These are phyloP conservation scores for Sipunculus nudus DNA, from an alignment of 2,888 invertebrate genomes.

Conservation along the genomic window DNA sequence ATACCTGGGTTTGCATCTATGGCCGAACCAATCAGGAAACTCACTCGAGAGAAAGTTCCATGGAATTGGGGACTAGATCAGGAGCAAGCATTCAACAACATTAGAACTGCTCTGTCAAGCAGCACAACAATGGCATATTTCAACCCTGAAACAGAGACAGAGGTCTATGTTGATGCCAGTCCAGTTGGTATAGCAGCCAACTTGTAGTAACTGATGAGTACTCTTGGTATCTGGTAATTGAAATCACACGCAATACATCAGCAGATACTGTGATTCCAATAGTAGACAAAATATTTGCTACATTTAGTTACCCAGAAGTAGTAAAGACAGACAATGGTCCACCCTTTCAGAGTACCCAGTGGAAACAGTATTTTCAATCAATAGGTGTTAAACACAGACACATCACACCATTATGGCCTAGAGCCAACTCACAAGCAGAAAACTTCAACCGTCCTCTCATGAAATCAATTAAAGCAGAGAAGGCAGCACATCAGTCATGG, in stretches of 20 bases:
- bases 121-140: constrained; percentile 32
- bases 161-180: constrained; percentile 38
- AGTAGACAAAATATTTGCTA: constrained; percentile 29
- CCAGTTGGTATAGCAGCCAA: constrained; percentile 40
- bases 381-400: constrained; percentile 34
- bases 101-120: constrained; percentile 7
- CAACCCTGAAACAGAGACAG: constrained; percentile 25
- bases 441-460: constrained; percentile 37
- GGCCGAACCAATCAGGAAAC: constrained; percentile 37
- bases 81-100: constrained; percentile 29
- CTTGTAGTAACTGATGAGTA: not conserved
- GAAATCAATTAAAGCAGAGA: constrained; percentile 2
- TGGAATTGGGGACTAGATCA: constrained; percentile 37
- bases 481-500: not conserved
- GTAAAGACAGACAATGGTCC: constrained; percentile 39
- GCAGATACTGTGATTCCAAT: constrained; percentile 22
- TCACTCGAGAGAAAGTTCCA: constrained; percentile 31
- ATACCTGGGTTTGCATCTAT: constrained; percentile 39
- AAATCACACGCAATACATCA: constrained; percentile 18
- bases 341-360: constrained; percentile 29
- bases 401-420: constrained; percentile 33
- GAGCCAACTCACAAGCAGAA: constrained; percentile 38
- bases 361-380: constrained; percentile 26
- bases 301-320: constrained; percentile 29
- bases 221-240: constrained; percentile 31